Evolutionary conservation across 2,797 vertebrate genomes (phyloP), one percentile per base, ranked within the genome.

Genomic region (Coendou prehensilis): DNA sequence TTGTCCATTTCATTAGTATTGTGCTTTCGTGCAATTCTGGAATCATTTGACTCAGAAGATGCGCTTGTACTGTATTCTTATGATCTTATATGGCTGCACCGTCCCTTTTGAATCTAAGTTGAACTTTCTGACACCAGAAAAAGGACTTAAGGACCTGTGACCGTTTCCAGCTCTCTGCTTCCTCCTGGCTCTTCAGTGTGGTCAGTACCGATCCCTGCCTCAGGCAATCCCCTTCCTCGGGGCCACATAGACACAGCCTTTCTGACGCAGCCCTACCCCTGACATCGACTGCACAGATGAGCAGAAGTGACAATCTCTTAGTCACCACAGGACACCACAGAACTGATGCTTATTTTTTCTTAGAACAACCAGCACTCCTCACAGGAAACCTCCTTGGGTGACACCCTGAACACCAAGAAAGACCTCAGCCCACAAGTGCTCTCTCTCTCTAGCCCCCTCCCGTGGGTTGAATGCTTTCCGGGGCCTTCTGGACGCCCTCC

Each of bases 11-110:
- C 26, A 41, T 57, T 50, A 52, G 59, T n/a, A 82, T 30, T 22
- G 2, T 76, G 41, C 41, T 96, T 96, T 86, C 73, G 88, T 23
- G 10, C 28, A 83, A 89, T 22, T 88, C 9, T 50, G 41, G 64
- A 59, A 52, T 89, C 54, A 63, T n/a, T 22, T 71, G 41, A 87
- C 41, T 93, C 61, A 59, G n/a, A 91, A 47, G 80, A n/a, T 20
- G 28, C 28, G 5, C 17, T 37, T 59, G 18, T 22, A 11, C 22
- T 26, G 26, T 18, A 9, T 79, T 80, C n/a, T 37, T 69, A 23
- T 1, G 45, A 59, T 61, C 81, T 47, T 11, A 45, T 45, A 22
- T 61, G 17, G 61, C 4, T 23, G 54, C 41, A 26, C 18, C 18
- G 14, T 23, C 1, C 7, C 33, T 67, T 63, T 26, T 50, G 26